Conservation (phyloP, 2,797 vertebrate species). For the Eulemur albifrons region DNA sequence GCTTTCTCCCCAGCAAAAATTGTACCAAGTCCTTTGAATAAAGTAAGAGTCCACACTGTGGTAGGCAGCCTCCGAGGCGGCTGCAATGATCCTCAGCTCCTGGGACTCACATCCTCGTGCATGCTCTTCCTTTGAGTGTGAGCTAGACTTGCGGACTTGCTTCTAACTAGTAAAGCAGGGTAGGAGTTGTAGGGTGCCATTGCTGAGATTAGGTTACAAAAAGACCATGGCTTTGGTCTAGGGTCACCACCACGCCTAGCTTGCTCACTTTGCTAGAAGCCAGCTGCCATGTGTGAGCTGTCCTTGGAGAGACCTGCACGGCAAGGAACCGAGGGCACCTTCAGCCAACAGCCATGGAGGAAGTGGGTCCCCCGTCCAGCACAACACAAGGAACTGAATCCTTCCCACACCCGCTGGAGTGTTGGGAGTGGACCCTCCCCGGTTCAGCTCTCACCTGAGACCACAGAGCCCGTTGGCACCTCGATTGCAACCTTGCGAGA, state of each 20-base stretch:
- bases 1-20: not conserved
- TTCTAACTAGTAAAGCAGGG: not conserved
- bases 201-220: not conserved
- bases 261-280: not conserved
- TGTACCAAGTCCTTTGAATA: not conserved
- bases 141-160: not conserved
- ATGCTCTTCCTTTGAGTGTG: not conserved
- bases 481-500: not conserved
- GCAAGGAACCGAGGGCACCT: not conserved
- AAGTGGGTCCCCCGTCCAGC: not conserved
- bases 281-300: not conserved
- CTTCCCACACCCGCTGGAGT: not conserved
- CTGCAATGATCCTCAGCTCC: not conserved
- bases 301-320: not conserved
- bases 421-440: not conserved
- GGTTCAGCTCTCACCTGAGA: not conserved
- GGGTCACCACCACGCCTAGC: too few relatives aligned
- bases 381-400: not conserved
- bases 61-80: not conserved
- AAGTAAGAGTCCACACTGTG: not conserved
- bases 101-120: fast-evolving
- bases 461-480: too few relatives aligned
- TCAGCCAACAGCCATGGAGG: not conserved
- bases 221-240: not conserved
- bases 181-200: not conserved